A percentile compares a stretch with the other conserved stretches of the same genome.
Evolutionary conservation across 2,797 vertebrate species (phyloP).

Genomic region (Numenius phaeopus): DNA sequence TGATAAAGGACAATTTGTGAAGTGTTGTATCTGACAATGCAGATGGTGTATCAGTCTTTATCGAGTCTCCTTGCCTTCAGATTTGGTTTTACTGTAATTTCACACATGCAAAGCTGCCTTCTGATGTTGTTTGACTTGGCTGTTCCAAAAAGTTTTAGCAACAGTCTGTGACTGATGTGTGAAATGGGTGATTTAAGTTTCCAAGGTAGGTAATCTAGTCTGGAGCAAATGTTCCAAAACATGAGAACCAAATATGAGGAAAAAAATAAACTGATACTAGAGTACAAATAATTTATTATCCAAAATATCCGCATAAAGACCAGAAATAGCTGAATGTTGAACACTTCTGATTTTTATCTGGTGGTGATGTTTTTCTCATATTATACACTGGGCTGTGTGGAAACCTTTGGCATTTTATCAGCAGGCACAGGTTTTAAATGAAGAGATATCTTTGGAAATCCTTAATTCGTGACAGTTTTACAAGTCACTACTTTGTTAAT

Average conservation of each 20-base stretch:
- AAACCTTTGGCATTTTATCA: not conserved
- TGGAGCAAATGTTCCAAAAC: not conserved
- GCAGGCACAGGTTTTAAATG: not conserved
- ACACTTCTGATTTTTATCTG: not conserved
- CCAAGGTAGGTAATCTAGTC: not conserved
- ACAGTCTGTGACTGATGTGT: not conserved
- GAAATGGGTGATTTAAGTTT: not conserved
- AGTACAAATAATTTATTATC: not conserved
- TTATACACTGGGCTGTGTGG: not conserved
- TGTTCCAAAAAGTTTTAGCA: not conserved
- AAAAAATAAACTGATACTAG: not conserved
- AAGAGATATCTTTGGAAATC: not conserved
- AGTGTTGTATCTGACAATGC: not conserved
- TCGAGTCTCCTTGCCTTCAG: not conserved
- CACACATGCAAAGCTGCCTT: not conserved
- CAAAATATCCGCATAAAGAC: not conserved
- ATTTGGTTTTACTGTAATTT: not conserved
- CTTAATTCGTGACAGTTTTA: not conserved
- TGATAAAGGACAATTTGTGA: not conserved
- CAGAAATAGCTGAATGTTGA: not conserved
- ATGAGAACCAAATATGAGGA: not conserved
- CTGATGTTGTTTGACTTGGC: not conserved
- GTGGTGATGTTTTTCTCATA: not conserved
- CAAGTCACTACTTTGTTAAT: not conserved
- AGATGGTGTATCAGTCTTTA: not conserved